Evolutionary conservation across 2,113 vertebrate genomes (phyloP).

Genomic region (Arizona elegans): DNA sequence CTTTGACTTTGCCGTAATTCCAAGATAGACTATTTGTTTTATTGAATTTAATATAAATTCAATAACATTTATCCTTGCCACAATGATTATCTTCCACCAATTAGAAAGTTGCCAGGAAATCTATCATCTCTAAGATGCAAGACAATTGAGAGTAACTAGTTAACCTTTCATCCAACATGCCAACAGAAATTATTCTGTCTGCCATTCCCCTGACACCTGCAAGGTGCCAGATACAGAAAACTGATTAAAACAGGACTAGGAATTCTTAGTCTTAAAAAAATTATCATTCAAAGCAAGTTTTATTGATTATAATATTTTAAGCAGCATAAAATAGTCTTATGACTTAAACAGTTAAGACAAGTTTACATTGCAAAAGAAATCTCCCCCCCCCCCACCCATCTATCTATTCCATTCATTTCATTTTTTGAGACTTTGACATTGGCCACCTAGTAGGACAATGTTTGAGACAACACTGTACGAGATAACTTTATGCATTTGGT

Average conservation of each 20-base stretch:
- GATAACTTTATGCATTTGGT: background rate
- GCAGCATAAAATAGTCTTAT: background rate
- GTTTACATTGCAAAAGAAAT: background rate
- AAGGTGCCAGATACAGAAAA: slow-evolving; percentile 13
- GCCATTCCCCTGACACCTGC: slow-evolving; percentile 32
- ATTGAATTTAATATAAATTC: slow-evolving; percentile 46
- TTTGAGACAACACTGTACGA: background rate
- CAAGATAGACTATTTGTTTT: slow-evolving; percentile 41
- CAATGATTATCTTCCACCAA: slow-evolving; percentile 56
- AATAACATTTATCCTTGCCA: slow-evolving; percentile 52
- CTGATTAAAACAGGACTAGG: slow-evolving; percentile 21
- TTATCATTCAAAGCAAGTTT: background rate
- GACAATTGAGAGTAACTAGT: background rate
- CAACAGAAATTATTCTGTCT: background rate
- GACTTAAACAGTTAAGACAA: background rate
- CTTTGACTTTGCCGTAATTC: slow-evolving; percentile 43
- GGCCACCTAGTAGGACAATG: background rate
- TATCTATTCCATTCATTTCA: background rate
- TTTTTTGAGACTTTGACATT: background rate
- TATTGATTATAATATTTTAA: background rate
- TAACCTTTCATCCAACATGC: slow-evolving; percentile 17
- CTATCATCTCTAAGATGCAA: slow-evolving; percentile 26
- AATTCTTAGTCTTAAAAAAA: slow-evolving; percentile 27
- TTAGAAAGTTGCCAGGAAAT: slow-evolving; percentile 46
- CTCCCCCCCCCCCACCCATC: rapidly evolving